phyloP scores from a whole-genome alignment of 1,140 invertebrate genomes.

The Ostrea edulis region DNA sequence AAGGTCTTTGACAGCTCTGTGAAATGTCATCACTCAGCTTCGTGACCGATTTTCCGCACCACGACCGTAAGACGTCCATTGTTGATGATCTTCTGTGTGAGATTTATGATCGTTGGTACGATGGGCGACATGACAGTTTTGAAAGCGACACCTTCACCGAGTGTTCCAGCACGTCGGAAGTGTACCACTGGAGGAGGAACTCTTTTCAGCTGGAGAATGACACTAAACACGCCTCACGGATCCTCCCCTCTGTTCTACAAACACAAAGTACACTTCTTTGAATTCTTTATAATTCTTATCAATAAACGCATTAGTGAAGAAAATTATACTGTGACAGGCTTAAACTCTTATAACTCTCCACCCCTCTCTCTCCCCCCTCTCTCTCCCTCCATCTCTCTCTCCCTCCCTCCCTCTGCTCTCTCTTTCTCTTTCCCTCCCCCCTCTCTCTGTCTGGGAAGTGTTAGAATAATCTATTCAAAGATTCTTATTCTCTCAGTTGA shows the following conservation, averaged over 20 bases:
- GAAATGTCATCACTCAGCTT: background rate
- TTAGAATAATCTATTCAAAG: too few species aligned
- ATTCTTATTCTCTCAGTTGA: too few species aligned
- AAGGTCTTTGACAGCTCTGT: background rate
- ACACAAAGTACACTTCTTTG: constrained; percentile 67
- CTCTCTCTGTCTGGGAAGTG: background rate
- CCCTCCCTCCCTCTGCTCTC: background rate
- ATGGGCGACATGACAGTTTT: constrained; percentile 74
- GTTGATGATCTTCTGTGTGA: constrained; percentile 79
- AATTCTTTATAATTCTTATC: too few species aligned
- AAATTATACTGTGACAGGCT: background rate
- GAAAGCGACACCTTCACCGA: constrained; percentile 79
- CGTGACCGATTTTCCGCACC: background rate
- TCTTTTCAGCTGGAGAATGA: constrained; percentile 64
- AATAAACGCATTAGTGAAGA: too few species aligned
- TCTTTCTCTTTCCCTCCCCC: too few species aligned
- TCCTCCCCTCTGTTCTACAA: constrained; percentile 69
- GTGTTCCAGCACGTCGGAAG: constrained; percentile 77
- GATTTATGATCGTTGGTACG: constrained; percentile 79
- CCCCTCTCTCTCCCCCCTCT: too few species aligned
- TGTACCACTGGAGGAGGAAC: constrained; percentile 68
- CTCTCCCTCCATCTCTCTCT: background rate
- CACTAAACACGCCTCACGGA: constrained; percentile 64
- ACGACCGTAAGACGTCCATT: constrained; percentile 71
- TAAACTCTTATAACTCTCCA: too few species aligned